Base-by-base conservation (phyloP, 2,888 invertebrate genomes). In the Tetanocera ferruginea region DNA sequence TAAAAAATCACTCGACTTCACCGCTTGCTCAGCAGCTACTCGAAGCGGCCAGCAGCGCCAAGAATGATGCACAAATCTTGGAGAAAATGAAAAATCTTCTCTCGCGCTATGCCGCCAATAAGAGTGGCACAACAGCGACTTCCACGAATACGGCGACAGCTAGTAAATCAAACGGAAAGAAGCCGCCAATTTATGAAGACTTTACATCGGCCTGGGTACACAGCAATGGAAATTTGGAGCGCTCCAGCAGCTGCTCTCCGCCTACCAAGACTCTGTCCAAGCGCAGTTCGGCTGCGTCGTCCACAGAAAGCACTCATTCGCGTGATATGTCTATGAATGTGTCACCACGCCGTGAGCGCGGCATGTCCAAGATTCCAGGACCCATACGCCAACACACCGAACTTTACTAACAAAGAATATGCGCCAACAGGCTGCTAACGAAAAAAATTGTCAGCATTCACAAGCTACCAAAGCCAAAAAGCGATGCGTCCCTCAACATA, bases 11-110 rank as follows among this genome's bases (percentile, higher is more conserved):
- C 92, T 93, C 78, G 92, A 94, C 87, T 77, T 94, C 94, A 5
- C 91, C 94, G 5, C 87, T 95, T 64, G 92, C 92, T 28, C 92
- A 95, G 85, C 94, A 95, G 86, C 92, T 95, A 43, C 88, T 95
- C 3, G 92, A 93, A 82, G 93, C 94, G 34, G 93, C 95, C 5
- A 94, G 93, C 83, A 92, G 87, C 81, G 92, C 94, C 1, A 93
- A 94, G 85, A 94, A 95, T 83, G 95, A 96, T 84, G 92, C 93
- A 5, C 91, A 93, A 80, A 94, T 95, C 76, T 90, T 95, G 31
- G 93, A 93, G 83, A 94, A 95, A 87, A 93, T 96, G 90, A 95
- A 95, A 85, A 94, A 93, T 78, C 86, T 93, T 52, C 86, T 94
- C n/a, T 92, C 91, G 57, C 91, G 93, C 80, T 93, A 93, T 83